Conservation (phyloP, 2,113 vertebrate species). For the Pao palembangensis region DNA sequence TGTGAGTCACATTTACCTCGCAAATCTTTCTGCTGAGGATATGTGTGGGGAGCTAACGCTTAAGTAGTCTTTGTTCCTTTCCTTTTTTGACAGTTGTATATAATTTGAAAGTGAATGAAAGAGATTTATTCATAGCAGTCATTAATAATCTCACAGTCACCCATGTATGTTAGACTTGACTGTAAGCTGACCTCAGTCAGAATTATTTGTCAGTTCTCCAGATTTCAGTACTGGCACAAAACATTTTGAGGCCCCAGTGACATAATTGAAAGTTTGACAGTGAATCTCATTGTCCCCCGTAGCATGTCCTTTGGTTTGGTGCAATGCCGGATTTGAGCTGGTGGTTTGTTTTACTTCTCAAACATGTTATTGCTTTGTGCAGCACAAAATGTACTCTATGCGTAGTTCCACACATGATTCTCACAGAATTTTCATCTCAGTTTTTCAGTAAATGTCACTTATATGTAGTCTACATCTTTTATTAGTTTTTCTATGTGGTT, state of each 20-base stretch:
- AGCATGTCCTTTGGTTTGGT: neutral
- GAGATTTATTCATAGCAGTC: constrained; percentile 39
- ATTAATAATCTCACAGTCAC: too few relatives aligned
- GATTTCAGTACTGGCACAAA: too few relatives aligned
- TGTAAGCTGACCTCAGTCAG: too few relatives aligned
- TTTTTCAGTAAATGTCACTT: neutral
- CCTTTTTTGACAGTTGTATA: constrained; percentile 13
- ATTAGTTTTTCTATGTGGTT: too few relatives aligned
- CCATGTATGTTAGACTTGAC: too few relatives aligned
- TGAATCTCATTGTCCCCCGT: neutral
- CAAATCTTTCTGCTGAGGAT: constrained; percentile 21
- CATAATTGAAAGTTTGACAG: too few relatives aligned
- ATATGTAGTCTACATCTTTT: too few relatives aligned
- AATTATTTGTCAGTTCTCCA: too few relatives aligned
- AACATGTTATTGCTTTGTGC: neutral
- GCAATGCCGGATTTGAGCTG: neutral
- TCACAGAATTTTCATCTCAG: neutral
- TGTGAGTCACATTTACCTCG: constrained; percentile 50
- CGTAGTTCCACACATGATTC: neutral
- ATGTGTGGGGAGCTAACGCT: constrained; percentile 19
- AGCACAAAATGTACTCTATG: neutral
- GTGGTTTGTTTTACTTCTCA: neutral
- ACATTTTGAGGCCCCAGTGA: too few relatives aligned
- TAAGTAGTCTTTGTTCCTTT: neutral
- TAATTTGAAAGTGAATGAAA: constrained; percentile 18